Percentiles rank a stretch among this genome's conserved stretches.
Evolutionary conservation across 2,888 invertebrate species (phyloP).

Genomic region (Noctua comes): DNA sequence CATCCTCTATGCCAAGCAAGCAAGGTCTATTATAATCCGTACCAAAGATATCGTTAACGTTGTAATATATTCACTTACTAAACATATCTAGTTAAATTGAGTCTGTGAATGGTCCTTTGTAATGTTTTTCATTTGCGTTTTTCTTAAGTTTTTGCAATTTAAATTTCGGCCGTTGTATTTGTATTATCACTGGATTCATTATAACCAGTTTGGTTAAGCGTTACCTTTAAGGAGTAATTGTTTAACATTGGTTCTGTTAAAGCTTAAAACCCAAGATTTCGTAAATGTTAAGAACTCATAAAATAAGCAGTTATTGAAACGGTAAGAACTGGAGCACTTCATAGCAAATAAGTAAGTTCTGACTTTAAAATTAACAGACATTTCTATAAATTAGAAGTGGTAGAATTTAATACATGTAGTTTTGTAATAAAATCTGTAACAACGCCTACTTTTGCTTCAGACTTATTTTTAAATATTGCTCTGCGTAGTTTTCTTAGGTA

Average conservation of each 20-base stretch:
- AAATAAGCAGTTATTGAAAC: conserved; percentile 13
- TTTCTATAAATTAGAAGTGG: neutral
- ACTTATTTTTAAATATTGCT: neutral
- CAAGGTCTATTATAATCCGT: conserved; percentile 29
- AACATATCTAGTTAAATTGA: conserved; percentile 60
- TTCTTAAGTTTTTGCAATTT: conserved; percentile 54
- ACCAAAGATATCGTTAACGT: neutral
- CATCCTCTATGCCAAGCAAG: conserved; percentile 7
- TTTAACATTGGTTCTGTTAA: conserved; percentile 12
- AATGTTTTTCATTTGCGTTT: conserved; percentile 60
- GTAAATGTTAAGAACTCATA: conserved; percentile 10
- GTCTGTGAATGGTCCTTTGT: conserved; percentile 53
- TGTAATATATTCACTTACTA: conserved; percentile 60
- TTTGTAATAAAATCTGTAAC: neutral
- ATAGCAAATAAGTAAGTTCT: neutral
- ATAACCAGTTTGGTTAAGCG: conserved; percentile 33
- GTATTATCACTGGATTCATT: conserved; percentile 32
- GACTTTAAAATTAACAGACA: neutral
- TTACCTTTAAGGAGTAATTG: conserved; percentile 26
- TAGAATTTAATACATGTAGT: neutral
- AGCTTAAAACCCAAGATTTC: neutral
- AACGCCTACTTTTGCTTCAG: neutral
- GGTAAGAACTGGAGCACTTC: conserved; percentile 8
- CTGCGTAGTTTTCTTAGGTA: neutral
- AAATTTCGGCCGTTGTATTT: conserved; percentile 42